A percentile compares a stretch with the other conserved stretches of the same genome.
phyloP scores from a whole-genome alignment of 1,140 invertebrate genomes.

The Cardiocondyla obscurior region DNA sequence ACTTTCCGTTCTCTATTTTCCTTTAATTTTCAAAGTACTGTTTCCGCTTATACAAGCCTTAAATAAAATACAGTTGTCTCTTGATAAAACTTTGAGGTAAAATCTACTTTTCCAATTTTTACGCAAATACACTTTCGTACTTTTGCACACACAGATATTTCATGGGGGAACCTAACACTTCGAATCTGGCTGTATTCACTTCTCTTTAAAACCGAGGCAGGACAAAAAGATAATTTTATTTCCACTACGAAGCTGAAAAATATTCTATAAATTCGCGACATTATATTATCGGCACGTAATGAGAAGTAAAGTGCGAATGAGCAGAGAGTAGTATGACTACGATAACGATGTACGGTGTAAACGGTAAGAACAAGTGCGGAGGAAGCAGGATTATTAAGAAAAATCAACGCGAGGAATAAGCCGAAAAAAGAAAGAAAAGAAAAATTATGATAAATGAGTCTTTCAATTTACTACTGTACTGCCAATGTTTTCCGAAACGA shows the following conservation, averaged over 20 bases:
- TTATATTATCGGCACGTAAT: conserved; percentile 7
- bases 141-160: not conserved
- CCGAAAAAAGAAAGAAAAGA: conserved; percentile 22
- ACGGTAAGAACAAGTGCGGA: not conserved
- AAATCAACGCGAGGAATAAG: not conserved
- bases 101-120: not conserved
- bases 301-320: not conserved
- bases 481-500: conserved; percentile 76
- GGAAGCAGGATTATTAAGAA: not conserved
- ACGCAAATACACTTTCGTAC: not conserved
- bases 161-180: not conserved
- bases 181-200: not conserved
- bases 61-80: not conserved
- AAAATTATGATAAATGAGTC: conserved; percentile 70
- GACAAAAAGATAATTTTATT: not conserved
- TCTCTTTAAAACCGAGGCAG: not conserved
- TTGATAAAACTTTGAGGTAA: not conserved
- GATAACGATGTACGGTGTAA: not conserved
- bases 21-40: not conserved
- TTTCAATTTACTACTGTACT: conserved; percentile 79
- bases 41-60: not conserved
- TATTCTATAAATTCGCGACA: conserved; percentile 10
- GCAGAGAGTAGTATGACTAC: not conserved
- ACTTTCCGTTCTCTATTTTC: not conserved
- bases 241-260: not conserved